Conservation (phyloP, 1,140 invertebrate genomes). For the Probaryconus sp. region DNA sequence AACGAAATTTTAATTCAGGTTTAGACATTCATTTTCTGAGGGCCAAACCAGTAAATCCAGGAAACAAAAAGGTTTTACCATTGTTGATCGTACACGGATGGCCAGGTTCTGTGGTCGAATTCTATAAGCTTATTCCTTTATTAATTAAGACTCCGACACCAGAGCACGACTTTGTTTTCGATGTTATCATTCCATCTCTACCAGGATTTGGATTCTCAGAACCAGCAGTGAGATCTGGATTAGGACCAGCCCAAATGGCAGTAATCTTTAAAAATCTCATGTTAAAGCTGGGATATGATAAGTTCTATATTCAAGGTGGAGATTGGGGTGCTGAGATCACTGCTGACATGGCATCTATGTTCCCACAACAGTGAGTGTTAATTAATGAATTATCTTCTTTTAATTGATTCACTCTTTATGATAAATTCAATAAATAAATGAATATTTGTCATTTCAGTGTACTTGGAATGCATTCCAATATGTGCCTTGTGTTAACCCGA, state of each 20-base stretch:
- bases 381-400: not conserved
- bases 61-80: conserved; percentile 80
- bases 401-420: not conserved
- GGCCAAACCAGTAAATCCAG: conserved; percentile 78
- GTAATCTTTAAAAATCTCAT: conserved; percentile 90
- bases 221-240: conserved; percentile 80
- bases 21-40: conserved; percentile 88
- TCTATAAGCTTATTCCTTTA: conserved; percentile 85
- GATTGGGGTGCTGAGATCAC: conserved; percentile 87
- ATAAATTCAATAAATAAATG: not conserved
- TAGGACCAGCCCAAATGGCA: conserved; percentile 82
- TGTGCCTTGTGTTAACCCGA: conserved; percentile 76
- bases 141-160: conserved; percentile 81
- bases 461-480: conserved; percentile 83
- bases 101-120: conserved; percentile 91
- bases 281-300: conserved; percentile 84
- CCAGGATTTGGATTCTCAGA: conserved; percentile 93
- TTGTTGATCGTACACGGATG: conserved; percentile 90
- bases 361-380: conserved; percentile 80
- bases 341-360: conserved; percentile 81
- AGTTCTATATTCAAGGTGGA: conserved; percentile 90
- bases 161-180: conserved; percentile 84
- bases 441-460: conserved; percentile 75
- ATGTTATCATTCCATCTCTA: conserved; percentile 88
- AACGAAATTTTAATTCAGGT: conserved; percentile 79